phyloP scores from a whole-genome alignment of 2,888 invertebrate genomes.

The Agriopis leucophaearia region DNA sequence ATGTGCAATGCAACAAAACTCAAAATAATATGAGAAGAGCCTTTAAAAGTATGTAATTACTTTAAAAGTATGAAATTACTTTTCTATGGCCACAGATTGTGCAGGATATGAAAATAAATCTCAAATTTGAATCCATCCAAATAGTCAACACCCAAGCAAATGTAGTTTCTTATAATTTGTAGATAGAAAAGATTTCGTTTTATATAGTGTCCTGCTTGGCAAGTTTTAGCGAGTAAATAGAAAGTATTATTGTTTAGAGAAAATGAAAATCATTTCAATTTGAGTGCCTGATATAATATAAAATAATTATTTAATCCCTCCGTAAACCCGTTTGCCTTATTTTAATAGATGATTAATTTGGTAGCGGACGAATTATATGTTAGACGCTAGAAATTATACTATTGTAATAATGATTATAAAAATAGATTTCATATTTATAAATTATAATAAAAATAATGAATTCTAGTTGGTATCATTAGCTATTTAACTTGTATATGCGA shows the following conservation, averaged over 20 bases:
- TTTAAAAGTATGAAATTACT: background rate
- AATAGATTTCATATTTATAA: constrained; percentile 15
- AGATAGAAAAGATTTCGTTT: constrained; percentile 9
- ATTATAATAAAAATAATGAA: constrained; percentile 42
- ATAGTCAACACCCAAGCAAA: constrained; percentile 10
- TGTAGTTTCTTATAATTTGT: background rate
- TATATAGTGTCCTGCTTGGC: constrained; percentile 30
- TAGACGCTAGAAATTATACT: constrained; percentile 67
- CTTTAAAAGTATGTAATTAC: background rate
- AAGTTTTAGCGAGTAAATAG: constrained; percentile 19
- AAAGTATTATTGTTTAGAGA: constrained; percentile 34
- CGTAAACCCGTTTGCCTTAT: constrained; percentile 83
- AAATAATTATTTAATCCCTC: constrained; percentile 81
- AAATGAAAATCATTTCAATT: constrained; percentile 72
- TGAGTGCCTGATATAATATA: constrained; percentile 79
- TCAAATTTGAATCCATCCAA: constrained; percentile 37
- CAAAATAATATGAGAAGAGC: constrained; percentile 1
- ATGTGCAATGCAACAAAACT: background rate
- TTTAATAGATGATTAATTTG: constrained; percentile 73
- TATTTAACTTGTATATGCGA: constrained; percentile 66
- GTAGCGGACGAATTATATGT: constrained; percentile 57
- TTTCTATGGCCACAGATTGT: background rate
- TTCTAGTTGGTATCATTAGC: constrained; percentile 61
- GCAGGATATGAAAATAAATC: constrained; percentile 28
- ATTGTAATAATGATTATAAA: constrained; percentile 2